Conservation (phyloP, 2,797 vertebrate genomes). For the Coregonus suidteri region DNA sequence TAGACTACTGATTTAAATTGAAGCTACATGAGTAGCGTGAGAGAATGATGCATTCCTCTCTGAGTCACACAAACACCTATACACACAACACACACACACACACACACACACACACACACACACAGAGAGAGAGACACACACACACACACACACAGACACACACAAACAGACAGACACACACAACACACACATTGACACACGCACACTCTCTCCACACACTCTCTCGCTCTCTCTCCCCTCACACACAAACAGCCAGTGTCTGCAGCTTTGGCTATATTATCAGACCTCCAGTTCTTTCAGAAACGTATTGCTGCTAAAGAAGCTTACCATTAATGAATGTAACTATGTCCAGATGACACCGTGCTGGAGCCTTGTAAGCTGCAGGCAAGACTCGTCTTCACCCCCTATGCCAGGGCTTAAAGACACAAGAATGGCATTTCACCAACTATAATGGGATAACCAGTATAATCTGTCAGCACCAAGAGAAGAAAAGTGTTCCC, state of each 20-base stretch:
- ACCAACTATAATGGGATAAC: conserved; percentile 99
- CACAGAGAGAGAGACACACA: too few species aligned
- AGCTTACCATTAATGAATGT: conserved; percentile 99
- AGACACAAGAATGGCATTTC: conserved; percentile 99
- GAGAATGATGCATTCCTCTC: conserved; percentile 64
- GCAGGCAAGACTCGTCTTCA: conserved; percentile 97
- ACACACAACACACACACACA: conserved; percentile 26
- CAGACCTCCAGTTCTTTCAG: conserved; percentile 93
- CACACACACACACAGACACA: conserved; percentile 24
- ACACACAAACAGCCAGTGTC: conserved; percentile 90
- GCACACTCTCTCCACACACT: conserved; percentile 47
- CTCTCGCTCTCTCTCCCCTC: conserved; percentile 60
- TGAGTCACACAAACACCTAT: conserved; percentile 64
- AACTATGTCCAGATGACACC: conserved; percentile 99
- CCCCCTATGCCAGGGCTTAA: conserved; percentile 99
- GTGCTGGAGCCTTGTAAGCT: conserved; percentile 93
- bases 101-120: conserved; percentile 57
- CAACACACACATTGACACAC: conserved; percentile 10
- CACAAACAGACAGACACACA: conserved; percentile 17
- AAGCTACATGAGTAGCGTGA: conserved; percentile 85
- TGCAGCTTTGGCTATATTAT: conserved; percentile 95
- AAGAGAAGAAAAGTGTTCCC: conserved; percentile 91
- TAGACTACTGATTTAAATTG: conserved; percentile 93
- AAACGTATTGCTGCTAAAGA: conserved; percentile 98
- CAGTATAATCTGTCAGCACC: conserved; percentile 99